Evolutionary conservation across 2,888 invertebrate genomes (phyloP).

Genomic region (Caenorhabditis angaria): DNA sequence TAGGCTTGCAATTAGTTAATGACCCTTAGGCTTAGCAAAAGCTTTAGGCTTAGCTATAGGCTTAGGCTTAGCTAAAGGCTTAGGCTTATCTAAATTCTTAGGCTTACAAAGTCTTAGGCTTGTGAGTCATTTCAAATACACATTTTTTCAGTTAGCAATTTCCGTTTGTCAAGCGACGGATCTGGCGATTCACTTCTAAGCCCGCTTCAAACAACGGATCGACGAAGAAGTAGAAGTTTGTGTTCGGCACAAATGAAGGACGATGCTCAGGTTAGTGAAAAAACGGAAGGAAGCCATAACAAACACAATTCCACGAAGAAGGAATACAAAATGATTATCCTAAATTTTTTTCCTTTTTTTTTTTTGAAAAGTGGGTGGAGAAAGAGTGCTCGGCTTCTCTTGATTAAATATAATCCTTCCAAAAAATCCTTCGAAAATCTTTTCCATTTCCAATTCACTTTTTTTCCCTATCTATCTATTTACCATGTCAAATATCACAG

Average conservation of each 20-base stretch:
- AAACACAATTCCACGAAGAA: too few relatives aligned
- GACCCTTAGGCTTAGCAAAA: too few relatives aligned
- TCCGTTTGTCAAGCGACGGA: constrained; percentile 50
- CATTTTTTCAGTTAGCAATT: constrained; percentile 25
- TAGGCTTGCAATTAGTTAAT: not conserved
- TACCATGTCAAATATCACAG: not conserved
- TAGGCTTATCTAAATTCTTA: too few relatives aligned
- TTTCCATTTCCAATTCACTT: not conserved
- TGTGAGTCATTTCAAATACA: not conserved
- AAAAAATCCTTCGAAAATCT: too few relatives aligned
- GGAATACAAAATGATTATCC: too few relatives aligned
- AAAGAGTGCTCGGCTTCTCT: too few relatives aligned
- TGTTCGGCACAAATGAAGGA: constrained; percentile 65
- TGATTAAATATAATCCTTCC: not conserved
- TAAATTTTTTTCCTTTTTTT: too few relatives aligned
- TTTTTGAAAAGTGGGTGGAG: too few relatives aligned
- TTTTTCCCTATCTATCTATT: not conserved
- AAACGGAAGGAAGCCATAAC: too few relatives aligned
- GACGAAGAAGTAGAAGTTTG: constrained; percentile 59
- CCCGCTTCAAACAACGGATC: constrained; percentile 24
- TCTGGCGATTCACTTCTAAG: constrained; percentile 40
- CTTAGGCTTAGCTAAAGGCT: too few relatives aligned
- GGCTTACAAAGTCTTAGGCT: not conserved
- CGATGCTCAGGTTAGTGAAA: constrained; percentile 60
- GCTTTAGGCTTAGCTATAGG: too few relatives aligned